These are phyloP conservation scores for Galemys pyrenaicus DNA, from an alignment of 2,113 vertebrate species.

Conservation along the genomic window DNA sequence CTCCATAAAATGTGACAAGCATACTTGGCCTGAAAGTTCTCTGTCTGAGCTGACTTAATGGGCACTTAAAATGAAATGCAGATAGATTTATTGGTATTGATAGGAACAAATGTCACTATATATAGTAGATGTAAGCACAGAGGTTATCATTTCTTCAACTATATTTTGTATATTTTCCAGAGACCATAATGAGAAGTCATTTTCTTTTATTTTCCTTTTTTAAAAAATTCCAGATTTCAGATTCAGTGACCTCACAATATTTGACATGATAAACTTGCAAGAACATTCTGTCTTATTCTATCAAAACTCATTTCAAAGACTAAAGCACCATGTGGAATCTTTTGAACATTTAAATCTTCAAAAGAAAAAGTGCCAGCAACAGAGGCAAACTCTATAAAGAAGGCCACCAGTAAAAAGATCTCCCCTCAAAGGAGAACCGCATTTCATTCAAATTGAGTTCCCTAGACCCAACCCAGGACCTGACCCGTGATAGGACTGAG, in stretches of 20 bases:
- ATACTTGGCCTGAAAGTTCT: not conserved
- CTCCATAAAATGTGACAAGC: not conserved
- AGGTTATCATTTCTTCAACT: not conserved
- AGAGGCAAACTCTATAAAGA: not conserved
- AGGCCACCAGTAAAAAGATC: not conserved
- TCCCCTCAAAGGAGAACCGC: not conserved
- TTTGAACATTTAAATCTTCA: not conserved
- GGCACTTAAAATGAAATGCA: not conserved
- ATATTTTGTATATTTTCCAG: not conserved
- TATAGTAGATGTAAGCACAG: not conserved
- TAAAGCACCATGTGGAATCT: not conserved
- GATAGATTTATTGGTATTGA: not conserved
- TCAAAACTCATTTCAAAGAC: not conserved
- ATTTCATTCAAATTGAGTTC: not conserved
- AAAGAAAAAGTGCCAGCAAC: not conserved
- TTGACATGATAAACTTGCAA: not conserved
- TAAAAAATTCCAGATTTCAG: not conserved
- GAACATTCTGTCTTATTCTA: not conserved
- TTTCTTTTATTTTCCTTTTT: not conserved
- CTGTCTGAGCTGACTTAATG: not conserved
- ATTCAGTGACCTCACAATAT: not conserved
- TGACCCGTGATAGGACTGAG: too few species aligned
- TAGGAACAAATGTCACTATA: constrained; percentile 30
- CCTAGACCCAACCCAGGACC: accelerated
- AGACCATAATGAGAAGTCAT: not conserved